Evolutionary conservation across 2,888 invertebrate genomes (phyloP).

Genomic region (Epinotia demarniana): DNA sequence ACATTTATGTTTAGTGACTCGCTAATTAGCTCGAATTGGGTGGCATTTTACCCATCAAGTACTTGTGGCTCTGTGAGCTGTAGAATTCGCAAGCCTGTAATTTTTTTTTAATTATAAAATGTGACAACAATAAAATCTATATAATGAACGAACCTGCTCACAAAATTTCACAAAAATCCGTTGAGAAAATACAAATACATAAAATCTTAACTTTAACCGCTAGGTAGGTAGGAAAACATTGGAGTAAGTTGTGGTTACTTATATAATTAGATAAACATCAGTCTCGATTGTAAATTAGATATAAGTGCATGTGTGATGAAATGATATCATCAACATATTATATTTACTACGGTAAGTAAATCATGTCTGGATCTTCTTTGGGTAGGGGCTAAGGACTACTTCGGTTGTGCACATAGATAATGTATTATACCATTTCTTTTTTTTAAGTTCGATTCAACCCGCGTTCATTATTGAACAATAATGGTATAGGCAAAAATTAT

Average conservation of each 20-base stretch:
- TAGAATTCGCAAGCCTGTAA: no score
- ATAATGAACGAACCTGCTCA: no score
- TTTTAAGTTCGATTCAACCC: no score
- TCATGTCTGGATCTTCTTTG: conserved; percentile 23
- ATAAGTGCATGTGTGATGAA: no score
- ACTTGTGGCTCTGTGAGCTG: no score
- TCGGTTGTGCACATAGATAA: neutral
- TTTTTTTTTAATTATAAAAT: no score
- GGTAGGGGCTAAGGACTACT: conserved; percentile 17
- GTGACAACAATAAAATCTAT: no score
- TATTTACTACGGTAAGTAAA: conserved; percentile 26
- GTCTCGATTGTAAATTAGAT: neutral
- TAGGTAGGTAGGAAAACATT: neutral
- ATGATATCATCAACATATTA: conserved; percentile 13
- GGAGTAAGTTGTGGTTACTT: neutral
- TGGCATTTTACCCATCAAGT: conserved; percentile 6
- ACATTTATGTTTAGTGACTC: neutral
- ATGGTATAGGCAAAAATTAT: no score
- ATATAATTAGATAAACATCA: conserved; percentile 16
- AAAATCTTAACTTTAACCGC: no score
- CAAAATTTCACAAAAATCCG: no score
- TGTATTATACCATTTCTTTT: neutral
- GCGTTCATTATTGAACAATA: no score
- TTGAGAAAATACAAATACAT: no score
- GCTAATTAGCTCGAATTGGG: conserved; percentile 14